Conservation (phyloP, 2,113 vertebrate species). For the Todiramphus chloris region DNA sequence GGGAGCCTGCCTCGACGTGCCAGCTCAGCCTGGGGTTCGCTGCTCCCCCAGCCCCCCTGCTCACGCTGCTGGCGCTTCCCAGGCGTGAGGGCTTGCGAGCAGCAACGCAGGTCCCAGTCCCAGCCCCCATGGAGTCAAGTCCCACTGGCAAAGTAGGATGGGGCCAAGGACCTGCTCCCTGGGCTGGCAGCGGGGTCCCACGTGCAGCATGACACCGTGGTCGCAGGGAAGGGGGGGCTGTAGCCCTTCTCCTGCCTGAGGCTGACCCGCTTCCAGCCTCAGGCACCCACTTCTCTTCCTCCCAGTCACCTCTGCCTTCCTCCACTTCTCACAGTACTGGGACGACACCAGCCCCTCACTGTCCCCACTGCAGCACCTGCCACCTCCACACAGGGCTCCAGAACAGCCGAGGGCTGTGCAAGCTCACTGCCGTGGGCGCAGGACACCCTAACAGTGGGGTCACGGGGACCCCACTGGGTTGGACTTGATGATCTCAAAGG, state of each 20-base stretch:
- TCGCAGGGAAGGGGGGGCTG: neutral
- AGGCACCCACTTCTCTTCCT: neutral
- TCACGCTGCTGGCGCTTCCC: neutral
- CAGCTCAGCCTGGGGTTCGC: neutral
- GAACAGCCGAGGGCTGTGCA: accelerated
- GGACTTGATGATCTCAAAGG: too few species aligned
- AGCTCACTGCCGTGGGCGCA: neutral
- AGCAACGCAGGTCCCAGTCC: neutral
- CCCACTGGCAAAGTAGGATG: neutral
- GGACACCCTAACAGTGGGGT: accelerated
- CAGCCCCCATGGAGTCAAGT: accelerated
- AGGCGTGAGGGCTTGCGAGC: accelerated
- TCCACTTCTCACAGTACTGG: accelerated
- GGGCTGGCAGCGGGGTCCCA: neutral
- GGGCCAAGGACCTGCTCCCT: neutral
- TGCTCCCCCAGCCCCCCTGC: neutral
- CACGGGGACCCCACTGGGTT: neutral
- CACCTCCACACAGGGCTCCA: neutral
- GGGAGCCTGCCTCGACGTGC: neutral
- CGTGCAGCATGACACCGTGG: accelerated
- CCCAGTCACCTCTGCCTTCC: neutral
- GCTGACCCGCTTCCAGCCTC: neutral
- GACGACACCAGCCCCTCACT: accelerated
- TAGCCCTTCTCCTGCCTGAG: neutral
- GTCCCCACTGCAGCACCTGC: accelerated